Evolutionary conservation across 2,113 vertebrate species (phyloP).

Genomic region (human): DNA sequence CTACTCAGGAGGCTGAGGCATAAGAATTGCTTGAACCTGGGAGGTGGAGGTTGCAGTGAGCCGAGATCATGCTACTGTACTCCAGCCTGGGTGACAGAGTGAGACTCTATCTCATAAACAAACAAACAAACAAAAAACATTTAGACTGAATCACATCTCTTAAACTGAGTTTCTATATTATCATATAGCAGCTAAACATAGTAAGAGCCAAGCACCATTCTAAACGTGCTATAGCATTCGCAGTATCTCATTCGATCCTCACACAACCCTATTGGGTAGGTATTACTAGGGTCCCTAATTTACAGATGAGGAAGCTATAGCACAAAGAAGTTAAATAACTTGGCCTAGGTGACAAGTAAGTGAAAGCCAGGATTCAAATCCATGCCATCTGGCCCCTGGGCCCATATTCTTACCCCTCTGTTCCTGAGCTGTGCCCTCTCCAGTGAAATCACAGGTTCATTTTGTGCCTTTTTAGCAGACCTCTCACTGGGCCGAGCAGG

Average conservation of each 20-base stretch:
- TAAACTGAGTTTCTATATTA: background rate
- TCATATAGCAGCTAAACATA: background rate
- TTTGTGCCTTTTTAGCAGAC: background rate
- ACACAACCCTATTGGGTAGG: accelerated
- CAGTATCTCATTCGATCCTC: background rate
- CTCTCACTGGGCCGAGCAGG: background rate
- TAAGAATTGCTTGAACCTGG: too few relatives aligned
- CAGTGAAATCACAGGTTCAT: too few relatives aligned
- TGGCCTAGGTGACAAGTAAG: background rate
- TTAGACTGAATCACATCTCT: background rate
- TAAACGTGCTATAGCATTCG: accelerated
- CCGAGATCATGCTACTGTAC: too few relatives aligned
- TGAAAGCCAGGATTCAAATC: background rate
- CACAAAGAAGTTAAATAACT: background rate
- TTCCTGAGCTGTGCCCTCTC: background rate
- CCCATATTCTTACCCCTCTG: background rate
- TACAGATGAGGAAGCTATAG: background rate
- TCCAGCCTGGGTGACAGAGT: too few relatives aligned
- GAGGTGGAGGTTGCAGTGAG: too few relatives aligned
- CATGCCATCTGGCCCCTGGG: background rate
- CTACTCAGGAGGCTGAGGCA: too few relatives aligned
- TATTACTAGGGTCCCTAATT: background rate
- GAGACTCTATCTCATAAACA: too few relatives aligned
- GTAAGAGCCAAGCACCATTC: too few relatives aligned
- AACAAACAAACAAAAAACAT: too few relatives aligned